Percentiles rank a stretch among this genome's conserved stretches.
Conservation (phyloP, 2,797 vertebrate species). For the Eospalax fontanierii region DNA sequence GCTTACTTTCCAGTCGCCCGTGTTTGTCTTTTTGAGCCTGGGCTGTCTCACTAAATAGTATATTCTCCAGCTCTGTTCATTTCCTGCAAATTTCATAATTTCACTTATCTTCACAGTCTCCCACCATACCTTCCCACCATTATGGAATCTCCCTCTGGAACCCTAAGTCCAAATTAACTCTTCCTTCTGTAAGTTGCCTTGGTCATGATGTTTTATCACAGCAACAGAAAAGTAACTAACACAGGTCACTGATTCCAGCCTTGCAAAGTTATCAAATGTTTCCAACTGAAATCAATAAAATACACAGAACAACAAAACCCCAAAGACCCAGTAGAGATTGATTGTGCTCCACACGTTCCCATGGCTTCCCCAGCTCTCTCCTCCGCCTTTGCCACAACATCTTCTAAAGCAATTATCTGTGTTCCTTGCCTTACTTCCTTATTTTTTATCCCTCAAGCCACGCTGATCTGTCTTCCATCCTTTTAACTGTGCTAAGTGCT, state of each 20-base stretch:
- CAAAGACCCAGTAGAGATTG: neutral
- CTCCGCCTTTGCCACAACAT: neutral
- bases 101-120: neutral
- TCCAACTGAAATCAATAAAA: neutral
- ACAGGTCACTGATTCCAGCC: neutral
- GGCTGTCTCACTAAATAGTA: neutral
- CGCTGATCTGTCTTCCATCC: neutral
- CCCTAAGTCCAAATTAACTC: too few species aligned
- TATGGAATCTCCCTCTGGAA: too few species aligned
- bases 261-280: neutral
- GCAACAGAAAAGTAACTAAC: too few species aligned
- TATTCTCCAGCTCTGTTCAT: neutral
- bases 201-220: too few species aligned
- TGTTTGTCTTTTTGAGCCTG: neutral
- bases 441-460: neutral
- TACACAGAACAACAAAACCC: neutral
- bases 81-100: neutral
- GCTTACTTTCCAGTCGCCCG: too few species aligned
- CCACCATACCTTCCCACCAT: too few species aligned
- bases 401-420: neutral
- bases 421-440: neutral
- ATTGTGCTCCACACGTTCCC: neutral
- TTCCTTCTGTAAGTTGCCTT: too few species aligned
- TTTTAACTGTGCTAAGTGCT: neutral
- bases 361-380: too few species aligned